Evolutionary conservation across 64 coral and sea anemone species (phyloP), one percentile per base, ranked within the genome.

Genomic region (Stichodactyla helianthus): DNA sequence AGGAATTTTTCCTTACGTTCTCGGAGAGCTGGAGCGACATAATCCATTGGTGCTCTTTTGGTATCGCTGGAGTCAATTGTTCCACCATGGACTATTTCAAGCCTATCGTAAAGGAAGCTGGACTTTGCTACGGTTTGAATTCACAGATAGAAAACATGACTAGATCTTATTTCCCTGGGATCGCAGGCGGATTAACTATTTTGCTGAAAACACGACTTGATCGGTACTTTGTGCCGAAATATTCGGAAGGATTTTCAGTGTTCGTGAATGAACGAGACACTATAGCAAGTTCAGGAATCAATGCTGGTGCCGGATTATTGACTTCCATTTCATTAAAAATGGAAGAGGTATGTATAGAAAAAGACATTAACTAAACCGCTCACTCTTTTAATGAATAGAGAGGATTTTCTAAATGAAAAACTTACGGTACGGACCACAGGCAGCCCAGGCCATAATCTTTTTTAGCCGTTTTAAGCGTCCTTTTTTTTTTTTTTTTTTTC

Each of bases 221-320:
- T 14, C 61, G 91, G 7, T 23, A 92, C 27, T 35, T 64, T 54
- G 54, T 89, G 25, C 89, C 86, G 62, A 62, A 82, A 63, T 86
- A 68, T 44, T 82, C 90, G 0, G 83, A 87, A 57, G 93, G 90
- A 23, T 77, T 92, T 53, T 61, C 82, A n/a, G 90, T 95, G 1
- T 19, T 86, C 1, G 88, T 95, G 55, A 87, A 92, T 17, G 52
- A 85, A 20, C 89, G 86, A 23, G 87, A 92, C 54, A 18, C 35
- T 52, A 64, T 92, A 64, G 83, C 70, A 17, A 2, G 14, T 1
- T 8, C 82, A 62, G 93, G 90, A 27, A 59, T 95, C 19, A 77
- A 86, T 20, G 90, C 76, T 25, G 70, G 82, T 20, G 68, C 90
- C 10, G 93, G 93, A 13, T 89, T 18, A 8, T 9, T 77, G 17